Evolutionary conservation across 2,113 vertebrate genomes (phyloP), one percentile per base, ranked within the genome.

Genomic region (Pogonocichla stellata): DNA sequence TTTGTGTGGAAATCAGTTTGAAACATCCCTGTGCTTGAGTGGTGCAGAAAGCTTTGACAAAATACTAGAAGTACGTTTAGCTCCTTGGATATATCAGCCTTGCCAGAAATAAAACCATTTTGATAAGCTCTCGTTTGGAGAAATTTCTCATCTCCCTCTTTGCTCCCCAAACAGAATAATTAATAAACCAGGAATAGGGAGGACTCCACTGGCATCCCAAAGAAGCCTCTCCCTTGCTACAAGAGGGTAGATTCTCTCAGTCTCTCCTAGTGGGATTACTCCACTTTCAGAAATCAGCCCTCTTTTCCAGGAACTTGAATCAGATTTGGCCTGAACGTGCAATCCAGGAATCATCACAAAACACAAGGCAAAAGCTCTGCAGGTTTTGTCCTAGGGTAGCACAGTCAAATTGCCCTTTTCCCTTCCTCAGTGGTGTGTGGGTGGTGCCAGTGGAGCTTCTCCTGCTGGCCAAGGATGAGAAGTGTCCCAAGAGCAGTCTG

Each of bases 391-490:
- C 62, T 4, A 1, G 18, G 20, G 19, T 2, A 26, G 42, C 33
- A 33, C 12, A 38, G 34, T 5, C 42, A 19, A 50, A 24, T 13
- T 11, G 8, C 42, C 18, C 4, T 74, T 71, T 62, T 33, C 34
- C 31, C 53, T 24, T 20, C 38, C 66, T 7, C 2, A 2, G 18
- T 16, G 1, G 0, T 4, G 4, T 10, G 19, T 10, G 5, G 16
- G 25, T 43, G 53, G 47, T 67, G 74, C 90, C 88, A 58, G 53
- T 1, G 42, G 69, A 91, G 75, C 84, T 92, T 53, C 74, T 86
- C 80, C 95, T 91, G 88, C 77, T 94, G 74, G 91, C 89, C 72
- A n/a, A 12, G n/a, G 47, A 50, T 4, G 65, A 71, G 85, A 95
- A 92, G 60, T 38, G 78, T 43, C 74, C 33, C 0, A 0, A 47